Percentiles rank a stretch among this genome's conserved stretches.
phyloP scores from a whole-genome alignment of 2,888 invertebrate species.

The Diadromus collaris region DNA sequence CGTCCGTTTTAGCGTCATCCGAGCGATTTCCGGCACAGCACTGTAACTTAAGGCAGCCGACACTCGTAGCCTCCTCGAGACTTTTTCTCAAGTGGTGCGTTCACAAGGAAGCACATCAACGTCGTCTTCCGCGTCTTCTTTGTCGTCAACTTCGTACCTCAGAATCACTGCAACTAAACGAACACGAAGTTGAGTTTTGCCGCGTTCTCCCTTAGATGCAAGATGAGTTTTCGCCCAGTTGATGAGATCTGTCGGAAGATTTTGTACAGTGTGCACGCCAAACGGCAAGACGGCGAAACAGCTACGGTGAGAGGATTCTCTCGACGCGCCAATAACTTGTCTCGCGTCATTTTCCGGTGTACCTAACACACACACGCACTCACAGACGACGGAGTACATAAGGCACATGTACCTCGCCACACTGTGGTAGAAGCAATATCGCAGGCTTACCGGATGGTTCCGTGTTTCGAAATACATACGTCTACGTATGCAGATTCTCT shows the following conservation, averaged over 20 bases:
- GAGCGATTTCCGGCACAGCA: conserved; percentile 23
- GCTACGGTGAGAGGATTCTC: neutral
- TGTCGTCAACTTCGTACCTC: neutral
- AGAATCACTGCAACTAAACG: neutral
- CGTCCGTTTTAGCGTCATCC: conserved; percentile 20
- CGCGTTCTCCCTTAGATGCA: conserved; percentile 1
- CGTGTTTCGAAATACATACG: conserved; percentile 12
- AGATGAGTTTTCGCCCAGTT: conserved; percentile 2
- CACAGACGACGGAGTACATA: neutral
- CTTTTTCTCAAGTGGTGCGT: neutral
- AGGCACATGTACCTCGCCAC: neutral
- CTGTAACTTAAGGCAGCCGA: conserved; percentile 22
- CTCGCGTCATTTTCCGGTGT: neutral
- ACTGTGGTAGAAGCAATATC: conserved; percentile 6
- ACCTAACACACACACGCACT: neutral
- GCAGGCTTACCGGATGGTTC: neutral
- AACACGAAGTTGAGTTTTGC: neutral
- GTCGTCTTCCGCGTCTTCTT: neutral
- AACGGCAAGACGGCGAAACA: neutral
- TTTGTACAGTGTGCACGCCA: conserved; percentile 4
- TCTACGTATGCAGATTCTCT: conserved; percentile 13
- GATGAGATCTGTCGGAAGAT: conserved; percentile 17
- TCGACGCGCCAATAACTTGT: conserved; percentile 1
- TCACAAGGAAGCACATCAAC: conserved; percentile 7
- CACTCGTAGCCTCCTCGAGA: conserved; percentile 5